Evolutionary conservation across 2,113 vertebrate species (phyloP).

Genomic region (Nycticebus coucang): DNA sequence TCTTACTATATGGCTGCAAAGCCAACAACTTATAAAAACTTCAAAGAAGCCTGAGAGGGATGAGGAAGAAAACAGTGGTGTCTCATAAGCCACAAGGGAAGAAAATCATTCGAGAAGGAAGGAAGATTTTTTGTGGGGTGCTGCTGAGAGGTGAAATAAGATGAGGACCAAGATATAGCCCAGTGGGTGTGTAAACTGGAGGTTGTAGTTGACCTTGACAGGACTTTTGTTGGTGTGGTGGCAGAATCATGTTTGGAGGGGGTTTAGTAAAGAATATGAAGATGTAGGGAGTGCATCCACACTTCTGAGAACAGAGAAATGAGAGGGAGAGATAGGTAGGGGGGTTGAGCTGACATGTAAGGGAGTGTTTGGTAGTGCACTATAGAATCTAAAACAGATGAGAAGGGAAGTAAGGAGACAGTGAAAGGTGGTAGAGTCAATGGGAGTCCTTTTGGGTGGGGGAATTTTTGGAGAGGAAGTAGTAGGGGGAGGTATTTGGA

Average conservation of each 20-base stretch:
- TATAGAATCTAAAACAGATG: not conserved
- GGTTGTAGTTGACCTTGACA: not conserved
- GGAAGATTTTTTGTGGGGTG: not conserved
- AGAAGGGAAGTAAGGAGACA: not conserved
- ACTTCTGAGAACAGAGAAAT: not conserved
- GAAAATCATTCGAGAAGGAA: not conserved
- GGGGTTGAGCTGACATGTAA: not conserved
- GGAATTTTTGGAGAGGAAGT: not conserved
- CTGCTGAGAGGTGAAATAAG: not conserved
- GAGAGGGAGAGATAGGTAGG: not conserved
- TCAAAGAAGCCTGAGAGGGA: no score
- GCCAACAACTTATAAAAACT: no score
- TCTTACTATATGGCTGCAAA: no score
- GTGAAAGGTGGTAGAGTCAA: not conserved
- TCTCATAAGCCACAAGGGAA: not conserved
- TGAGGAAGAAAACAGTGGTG: not conserved
- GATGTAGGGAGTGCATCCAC: not conserved
- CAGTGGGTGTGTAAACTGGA: not conserved
- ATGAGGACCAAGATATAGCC: not conserved
- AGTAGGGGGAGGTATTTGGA: not conserved
- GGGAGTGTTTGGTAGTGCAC: not conserved
- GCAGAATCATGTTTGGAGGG: not conserved
- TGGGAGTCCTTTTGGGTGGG: not conserved
- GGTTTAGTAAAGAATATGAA: no score
- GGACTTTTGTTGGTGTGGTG: not conserved